Evolutionary conservation across 2,888 invertebrate species (phyloP).

Genomic region (Alcis repandata): DNA sequence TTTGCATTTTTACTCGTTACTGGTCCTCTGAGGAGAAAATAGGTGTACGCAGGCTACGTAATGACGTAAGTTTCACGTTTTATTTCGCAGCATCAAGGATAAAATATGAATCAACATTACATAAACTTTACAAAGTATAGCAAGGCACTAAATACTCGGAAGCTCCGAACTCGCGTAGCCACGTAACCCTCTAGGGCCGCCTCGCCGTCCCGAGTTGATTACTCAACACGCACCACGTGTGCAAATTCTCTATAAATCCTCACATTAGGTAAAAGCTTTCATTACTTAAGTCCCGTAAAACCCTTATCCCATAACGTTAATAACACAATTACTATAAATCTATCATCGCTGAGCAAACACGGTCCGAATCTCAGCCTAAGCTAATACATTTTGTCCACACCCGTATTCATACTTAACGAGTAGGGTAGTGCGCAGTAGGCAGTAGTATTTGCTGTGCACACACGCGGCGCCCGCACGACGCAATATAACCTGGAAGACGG

Average conservation of each 20-base stretch:
- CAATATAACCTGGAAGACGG: constrained; percentile 85
- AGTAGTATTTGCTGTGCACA: constrained; percentile 82
- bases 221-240: constrained; percentile 74
- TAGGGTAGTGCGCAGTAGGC: constrained; percentile 66
- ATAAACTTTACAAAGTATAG: constrained; percentile 8
- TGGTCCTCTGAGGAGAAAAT: constrained; percentile 60
- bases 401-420: constrained; percentile 86
- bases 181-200: not conserved
- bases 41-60: constrained; percentile 59
- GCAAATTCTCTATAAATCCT: constrained; percentile 81
- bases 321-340: constrained; percentile 87
- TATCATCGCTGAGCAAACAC: constrained; percentile 85
- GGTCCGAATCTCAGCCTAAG: constrained; percentile 86
- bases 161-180: not conserved
- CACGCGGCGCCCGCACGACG: constrained; percentile 84
- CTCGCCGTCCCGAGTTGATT: constrained; percentile 63
- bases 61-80: constrained; percentile 32
- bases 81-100: constrained; percentile 8
- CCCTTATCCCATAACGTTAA: constrained; percentile 87
- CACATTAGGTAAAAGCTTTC: constrained; percentile 83
- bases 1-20: constrained; percentile 80
- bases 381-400: constrained; percentile 87
- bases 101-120: constrained; percentile 4
- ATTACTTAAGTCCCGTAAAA: constrained; percentile 86
- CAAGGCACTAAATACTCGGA: constrained; percentile 1